Percentiles rank a stretch among this genome's conserved stretches.
Conservation (phyloP, 2,797 vertebrate species). For the Huso huso region DNA sequence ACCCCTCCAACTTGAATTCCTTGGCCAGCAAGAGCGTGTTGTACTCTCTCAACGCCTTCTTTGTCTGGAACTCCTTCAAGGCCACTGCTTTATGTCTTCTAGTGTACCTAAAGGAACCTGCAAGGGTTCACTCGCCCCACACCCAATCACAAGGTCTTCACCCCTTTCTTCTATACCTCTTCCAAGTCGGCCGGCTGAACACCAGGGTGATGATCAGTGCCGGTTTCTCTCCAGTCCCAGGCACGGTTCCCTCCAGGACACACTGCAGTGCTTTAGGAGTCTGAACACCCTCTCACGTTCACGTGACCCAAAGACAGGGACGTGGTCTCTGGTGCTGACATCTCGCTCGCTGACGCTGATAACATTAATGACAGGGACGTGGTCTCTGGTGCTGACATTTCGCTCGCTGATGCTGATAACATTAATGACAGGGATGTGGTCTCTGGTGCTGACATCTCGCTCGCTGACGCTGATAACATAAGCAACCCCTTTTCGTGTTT, state of each 20-base stretch:
- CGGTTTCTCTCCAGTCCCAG: constrained; percentile 95
- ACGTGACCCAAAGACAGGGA: constrained; percentile 88
- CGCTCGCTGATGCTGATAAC: not conserved
- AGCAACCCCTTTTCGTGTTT: no score
- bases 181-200: constrained; percentile 89
- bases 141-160: constrained; percentile 45
- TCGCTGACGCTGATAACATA: not conserved
- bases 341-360: constrained; percentile 25
- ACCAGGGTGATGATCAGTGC: constrained; percentile 81
- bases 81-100: constrained; percentile 75
- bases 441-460: constrained; percentile 79
- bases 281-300: constrained; percentile 74
- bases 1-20: constrained; percentile 78
- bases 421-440: constrained; percentile 52
- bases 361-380: constrained; percentile 38
- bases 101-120: constrained; percentile 77
- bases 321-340: constrained; percentile 84
- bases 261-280: constrained; percentile 89
- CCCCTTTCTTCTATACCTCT: constrained; percentile 76
- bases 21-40: constrained; percentile 62
- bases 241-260: constrained; percentile 88
- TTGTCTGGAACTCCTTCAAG: constrained; percentile 72
- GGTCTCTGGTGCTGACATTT: constrained; percentile 86
- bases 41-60: constrained; percentile 79
- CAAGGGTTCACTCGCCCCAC: not conserved